Base-by-base conservation (phyloP, 1,140 invertebrate species). In the Andricus grossulariae region DNA sequence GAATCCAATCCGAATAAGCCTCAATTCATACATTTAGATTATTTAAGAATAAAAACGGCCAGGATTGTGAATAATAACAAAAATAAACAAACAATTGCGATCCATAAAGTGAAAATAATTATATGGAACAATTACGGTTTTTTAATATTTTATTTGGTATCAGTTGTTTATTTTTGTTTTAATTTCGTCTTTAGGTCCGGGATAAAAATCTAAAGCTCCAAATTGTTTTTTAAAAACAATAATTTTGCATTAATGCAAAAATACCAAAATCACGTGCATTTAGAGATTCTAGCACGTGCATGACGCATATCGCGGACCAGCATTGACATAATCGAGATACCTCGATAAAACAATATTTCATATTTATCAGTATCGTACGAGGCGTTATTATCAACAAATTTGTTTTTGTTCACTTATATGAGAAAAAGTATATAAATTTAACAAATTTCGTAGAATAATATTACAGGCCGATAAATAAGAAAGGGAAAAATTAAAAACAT, bases 301-400 rank as follows among this genome's bases (percentile, higher is more conserved):
- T 39, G 32, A 45, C 15, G 21, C 10, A 66, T 32, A 66, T 32
- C 57, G 21, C 39, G 57, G 16, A 32, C 25, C 32, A 7, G 12
- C 16, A 32, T 45, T 66, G 32, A 66, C 60, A 66, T 66, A 66
- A 66, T n/a, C n/a, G 32, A 39, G 25, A 39, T 66, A 45, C 39
- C 39, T 45, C 39, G 39, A 45, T 45, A 2, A 45, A 45, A 45
- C 39, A 45, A 45, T 45, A 11, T 45, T 45, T 45, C 39, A 45
- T 45, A 45, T 11, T 45, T 45, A 45, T 45, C 10, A 11, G 39
- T 45, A 66, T 66, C 60, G 16, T 66, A 8, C 32, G 21, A 66
- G 15, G 25, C 60, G 25, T 12, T 39, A 66, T 66, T 66, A 39
- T 66, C 60, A 66, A 66, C 39, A 66, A 66, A 10, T 19, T 11